A percentile compares a stretch with the other conserved stretches of the same genome.
Conservation (phyloP, 2,797 vertebrate species). For the Chaenodraco wilsoni region DNA sequence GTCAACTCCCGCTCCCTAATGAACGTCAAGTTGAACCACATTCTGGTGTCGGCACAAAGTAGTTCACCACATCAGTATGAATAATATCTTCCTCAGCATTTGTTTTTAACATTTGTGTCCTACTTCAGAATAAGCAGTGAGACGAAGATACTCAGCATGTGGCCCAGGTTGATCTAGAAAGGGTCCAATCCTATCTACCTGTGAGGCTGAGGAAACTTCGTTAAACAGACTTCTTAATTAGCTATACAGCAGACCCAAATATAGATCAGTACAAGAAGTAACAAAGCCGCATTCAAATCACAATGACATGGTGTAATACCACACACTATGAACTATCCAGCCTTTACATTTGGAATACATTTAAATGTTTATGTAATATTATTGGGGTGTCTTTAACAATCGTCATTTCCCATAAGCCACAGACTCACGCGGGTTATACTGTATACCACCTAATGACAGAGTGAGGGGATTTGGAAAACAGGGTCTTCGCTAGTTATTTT, state of each 20-base stretch:
- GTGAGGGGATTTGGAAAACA: too few relatives aligned
- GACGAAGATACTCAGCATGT: constrained; percentile 26
- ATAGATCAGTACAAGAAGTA: neutral
- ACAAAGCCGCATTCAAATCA: neutral
- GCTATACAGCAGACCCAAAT: neutral
- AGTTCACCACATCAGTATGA: constrained; percentile 57
- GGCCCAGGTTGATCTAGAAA: constrained; percentile 37
- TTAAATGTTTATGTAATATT: too few relatives aligned
- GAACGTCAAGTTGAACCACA: constrained; percentile 55
- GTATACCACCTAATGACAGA: too few relatives aligned
- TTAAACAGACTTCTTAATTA: neutral
- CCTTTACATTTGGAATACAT: too few relatives aligned
- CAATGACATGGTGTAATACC: too few relatives aligned
- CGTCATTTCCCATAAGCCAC: neutral
- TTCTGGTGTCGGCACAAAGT: constrained; percentile 43
- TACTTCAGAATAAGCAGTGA: constrained; percentile 52
- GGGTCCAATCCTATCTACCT: constrained; percentile 34
- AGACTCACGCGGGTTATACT: too few relatives aligned
- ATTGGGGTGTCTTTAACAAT: too few relatives aligned
- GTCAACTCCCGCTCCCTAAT: constrained; percentile 57
- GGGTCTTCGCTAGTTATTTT: too few relatives aligned
- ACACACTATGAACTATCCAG: neutral
- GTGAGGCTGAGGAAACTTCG: constrained; percentile 3
- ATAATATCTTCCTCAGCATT: constrained; percentile 38
- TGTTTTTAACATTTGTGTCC: constrained; percentile 50